A percentile compares a stretch with the other conserved stretches of the same genome.
Conservation (phyloP, 2,888 invertebrate genomes). For the Leucoma salicis region DNA sequence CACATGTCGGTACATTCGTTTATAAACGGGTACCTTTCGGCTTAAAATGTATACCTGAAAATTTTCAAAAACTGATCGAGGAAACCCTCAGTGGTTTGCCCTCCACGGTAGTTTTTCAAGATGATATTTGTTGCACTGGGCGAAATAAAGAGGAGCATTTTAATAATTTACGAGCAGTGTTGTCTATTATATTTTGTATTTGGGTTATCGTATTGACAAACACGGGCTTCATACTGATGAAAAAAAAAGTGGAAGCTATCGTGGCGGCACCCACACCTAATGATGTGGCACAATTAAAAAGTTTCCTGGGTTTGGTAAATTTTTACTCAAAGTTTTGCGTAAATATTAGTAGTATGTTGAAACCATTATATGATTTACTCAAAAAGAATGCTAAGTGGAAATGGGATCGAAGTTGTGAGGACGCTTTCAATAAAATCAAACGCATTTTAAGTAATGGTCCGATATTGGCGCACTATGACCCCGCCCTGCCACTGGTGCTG, state of each 20-base stretch:
- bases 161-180: too few relatives aligned
- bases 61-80: slow-evolving; percentile 35
- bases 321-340: slow-evolving; percentile 17
- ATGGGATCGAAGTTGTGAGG: slow-evolving; percentile 16
- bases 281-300: neutral
- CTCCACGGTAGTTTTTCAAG: slow-evolving; percentile 20
- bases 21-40: slow-evolving; percentile 10
- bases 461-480: slow-evolving; percentile 23
- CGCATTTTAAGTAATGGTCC: slow-evolving; percentile 7
- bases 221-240: neutral
- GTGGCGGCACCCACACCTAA: neutral
- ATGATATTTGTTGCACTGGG: slow-evolving; percentile 28
- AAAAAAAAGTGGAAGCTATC: slow-evolving; percentile 1
- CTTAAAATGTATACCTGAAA: slow-evolving; percentile 21
- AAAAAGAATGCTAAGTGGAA: slow-evolving; percentile 13
- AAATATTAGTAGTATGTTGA: slow-evolving; percentile 19
- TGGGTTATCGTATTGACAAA: slow-evolving; percentile 16
- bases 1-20: slow-evolving; percentile 13
- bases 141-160: too few relatives aligned
- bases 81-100: slow-evolving; percentile 25
- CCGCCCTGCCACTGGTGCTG: slow-evolving; percentile 14
- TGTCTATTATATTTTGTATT: too few relatives aligned
- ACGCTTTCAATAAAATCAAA: slow-evolving; percentile 2
- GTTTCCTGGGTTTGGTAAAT: neutral
- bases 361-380: slow-evolving; percentile 23